phyloP scores from a whole-genome alignment of 2,888 invertebrate species.

The Philereme transversata region DNA sequence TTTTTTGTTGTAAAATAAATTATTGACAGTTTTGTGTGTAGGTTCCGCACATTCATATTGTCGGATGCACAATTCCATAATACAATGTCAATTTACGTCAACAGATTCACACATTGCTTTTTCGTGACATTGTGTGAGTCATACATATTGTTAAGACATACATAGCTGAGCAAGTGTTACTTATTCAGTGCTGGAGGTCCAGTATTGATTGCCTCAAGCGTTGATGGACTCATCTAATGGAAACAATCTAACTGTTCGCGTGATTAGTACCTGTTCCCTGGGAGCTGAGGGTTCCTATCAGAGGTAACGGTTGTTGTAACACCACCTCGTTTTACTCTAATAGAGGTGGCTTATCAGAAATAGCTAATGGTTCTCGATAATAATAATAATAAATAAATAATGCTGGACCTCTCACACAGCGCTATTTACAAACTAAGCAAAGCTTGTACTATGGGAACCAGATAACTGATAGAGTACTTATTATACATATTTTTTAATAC shows the following conservation, averaged over 20 bases:
- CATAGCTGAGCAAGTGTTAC: background rate
- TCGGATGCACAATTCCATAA: too few species aligned
- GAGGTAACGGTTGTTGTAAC: constrained; percentile 65
- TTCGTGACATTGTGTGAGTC: too few species aligned
- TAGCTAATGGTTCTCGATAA: constrained; percentile 40
- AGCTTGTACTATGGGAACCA: too few species aligned
- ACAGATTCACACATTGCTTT: too few species aligned
- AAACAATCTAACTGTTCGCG: constrained; percentile 67
- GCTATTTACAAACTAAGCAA: too few species aligned
- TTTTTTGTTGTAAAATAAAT: too few species aligned
- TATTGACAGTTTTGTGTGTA: constrained; percentile 1
- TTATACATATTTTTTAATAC: too few species aligned
- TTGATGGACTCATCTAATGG: constrained; percentile 34
- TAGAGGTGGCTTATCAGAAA: constrained; percentile 41
- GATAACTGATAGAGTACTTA: too few species aligned
- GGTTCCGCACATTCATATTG: too few species aligned
- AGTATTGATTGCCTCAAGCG: constrained; percentile 29
- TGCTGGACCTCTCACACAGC: too few species aligned
- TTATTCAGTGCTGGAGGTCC: constrained; percentile 7
- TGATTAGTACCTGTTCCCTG: constrained; percentile 59
- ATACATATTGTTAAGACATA: too few species aligned
- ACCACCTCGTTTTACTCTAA: constrained; percentile 56
- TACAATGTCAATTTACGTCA: too few species aligned
- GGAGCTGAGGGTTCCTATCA: constrained; percentile 70
- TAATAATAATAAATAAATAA: background rate